phyloP scores from a whole-genome alignment of 2,888 invertebrate genomes.

The Epiblema foenella region DNA sequence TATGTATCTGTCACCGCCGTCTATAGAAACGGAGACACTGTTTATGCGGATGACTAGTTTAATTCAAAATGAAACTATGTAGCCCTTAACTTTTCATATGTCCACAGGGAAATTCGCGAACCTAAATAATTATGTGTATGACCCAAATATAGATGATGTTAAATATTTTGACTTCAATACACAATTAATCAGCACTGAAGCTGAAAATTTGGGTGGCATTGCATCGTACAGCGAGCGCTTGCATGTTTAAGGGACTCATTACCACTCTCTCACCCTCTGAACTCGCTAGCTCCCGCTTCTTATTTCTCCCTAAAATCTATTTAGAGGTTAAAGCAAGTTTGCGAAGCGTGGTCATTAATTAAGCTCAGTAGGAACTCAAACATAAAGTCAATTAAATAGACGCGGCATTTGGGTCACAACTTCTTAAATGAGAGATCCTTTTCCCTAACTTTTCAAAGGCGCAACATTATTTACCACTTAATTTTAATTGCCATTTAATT shows the following conservation, averaged over 20 bases:
- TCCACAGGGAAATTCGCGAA: too few relatives aligned
- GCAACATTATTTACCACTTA: constrained; percentile 51
- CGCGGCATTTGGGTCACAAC: constrained; percentile 51
- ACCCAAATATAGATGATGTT: too few relatives aligned
- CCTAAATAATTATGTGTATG: too few relatives aligned
- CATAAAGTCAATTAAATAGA: constrained; percentile 62
- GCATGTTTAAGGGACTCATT: constrained; percentile 27
- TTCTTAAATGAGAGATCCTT: constrained; percentile 50
- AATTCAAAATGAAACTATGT: too few relatives aligned
- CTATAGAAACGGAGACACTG: too few relatives aligned
- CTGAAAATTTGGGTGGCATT: background rate
- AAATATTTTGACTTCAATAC: too few relatives aligned
- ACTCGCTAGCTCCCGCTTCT: constrained; percentile 21
- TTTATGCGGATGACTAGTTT: too few relatives aligned
- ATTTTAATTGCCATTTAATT: constrained; percentile 52
- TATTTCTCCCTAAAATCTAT: constrained; percentile 38
- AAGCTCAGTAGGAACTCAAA: constrained; percentile 57
- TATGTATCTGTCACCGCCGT: too few relatives aligned
- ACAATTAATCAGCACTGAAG: constrained; percentile 3
- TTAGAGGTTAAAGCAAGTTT: constrained; percentile 45
- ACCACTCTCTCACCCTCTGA: constrained; percentile 18
- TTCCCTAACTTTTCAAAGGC: constrained; percentile 50
- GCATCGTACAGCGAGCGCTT: background rate
- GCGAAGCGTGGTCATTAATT: constrained; percentile 57
- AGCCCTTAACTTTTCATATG: too few relatives aligned